Conservation (phyloP, 2,888 invertebrate genomes). For the Aporophyla lueneburgensis region DNA sequence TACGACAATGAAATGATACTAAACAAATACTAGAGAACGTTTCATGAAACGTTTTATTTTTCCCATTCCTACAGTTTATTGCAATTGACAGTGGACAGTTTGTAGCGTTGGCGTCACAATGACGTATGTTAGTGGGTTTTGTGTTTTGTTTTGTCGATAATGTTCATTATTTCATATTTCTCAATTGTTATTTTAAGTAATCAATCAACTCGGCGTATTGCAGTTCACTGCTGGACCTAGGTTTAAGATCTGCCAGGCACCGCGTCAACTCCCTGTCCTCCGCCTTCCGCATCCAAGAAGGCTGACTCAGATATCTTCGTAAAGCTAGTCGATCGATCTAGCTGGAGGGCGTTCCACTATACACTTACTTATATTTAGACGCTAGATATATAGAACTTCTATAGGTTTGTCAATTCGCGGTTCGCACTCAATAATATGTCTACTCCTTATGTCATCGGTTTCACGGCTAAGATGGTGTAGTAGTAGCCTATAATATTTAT, state of each 20-base stretch:
- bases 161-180: neutral
- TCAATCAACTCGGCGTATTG: neutral
- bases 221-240: too few species aligned
- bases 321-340: too few species aligned
- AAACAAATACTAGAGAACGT: constrained; percentile 24
- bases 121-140: neutral
- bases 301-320: too few species aligned
- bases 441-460: neutral
- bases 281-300: too few species aligned
- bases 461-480: neutral
- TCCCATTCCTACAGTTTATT: constrained; percentile 17
- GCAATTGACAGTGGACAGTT: constrained; percentile 37
- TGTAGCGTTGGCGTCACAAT: constrained; percentile 8
- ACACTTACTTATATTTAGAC: too few species aligned
- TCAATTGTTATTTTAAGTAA: neutral
- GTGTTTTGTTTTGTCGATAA: neutral
- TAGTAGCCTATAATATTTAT: neutral
- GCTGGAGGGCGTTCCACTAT: too few species aligned
- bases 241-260: too few species aligned
- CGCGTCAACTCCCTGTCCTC: too few species aligned
- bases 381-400: too few species aligned
- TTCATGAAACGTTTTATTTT: constrained; percentile 20
- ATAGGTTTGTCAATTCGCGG: neutral
- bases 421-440: neutral
- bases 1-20: constrained; percentile 33